phyloP scores from a whole-genome alignment of 2,113 vertebrate genomes.

The Astatoreochromis straeleni region DNA sequence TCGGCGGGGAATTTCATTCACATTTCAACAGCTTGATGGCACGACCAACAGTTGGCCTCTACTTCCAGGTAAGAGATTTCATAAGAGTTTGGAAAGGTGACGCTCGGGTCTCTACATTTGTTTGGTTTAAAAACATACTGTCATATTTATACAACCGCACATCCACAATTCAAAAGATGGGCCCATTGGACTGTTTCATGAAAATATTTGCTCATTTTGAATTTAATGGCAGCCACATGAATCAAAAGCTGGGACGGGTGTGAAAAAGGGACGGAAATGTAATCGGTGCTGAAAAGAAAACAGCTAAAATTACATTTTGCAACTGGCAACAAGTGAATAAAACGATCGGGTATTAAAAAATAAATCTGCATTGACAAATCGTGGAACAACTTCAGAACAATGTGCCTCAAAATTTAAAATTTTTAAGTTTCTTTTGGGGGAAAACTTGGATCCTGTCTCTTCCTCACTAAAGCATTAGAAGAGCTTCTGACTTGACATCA shows the following conservation, averaged over 20 bases:
- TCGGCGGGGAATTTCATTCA: conserved; percentile 84
- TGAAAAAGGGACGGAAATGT: neutral
- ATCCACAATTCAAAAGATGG: neutral
- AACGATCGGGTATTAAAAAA: neutral
- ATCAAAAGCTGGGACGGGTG: neutral
- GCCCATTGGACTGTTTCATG: neutral
- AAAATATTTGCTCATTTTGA: neutral
- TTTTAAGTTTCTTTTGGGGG: neutral
- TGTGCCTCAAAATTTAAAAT: neutral
- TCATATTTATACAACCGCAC: neutral
- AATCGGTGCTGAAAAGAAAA: neutral
- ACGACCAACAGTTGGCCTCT: conserved; percentile 81
- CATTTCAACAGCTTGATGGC: conserved; percentile 92
- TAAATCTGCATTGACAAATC: neutral
- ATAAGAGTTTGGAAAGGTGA: neutral
- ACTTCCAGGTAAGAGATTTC: conserved; percentile 84
- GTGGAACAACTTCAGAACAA: neutral
- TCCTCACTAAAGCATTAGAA: neutral
- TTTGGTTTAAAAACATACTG: neutral
- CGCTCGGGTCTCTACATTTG: neutral
- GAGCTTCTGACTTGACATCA: neutral
- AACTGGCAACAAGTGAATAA: neutral
- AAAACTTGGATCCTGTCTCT: neutral
- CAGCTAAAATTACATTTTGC: neutral
- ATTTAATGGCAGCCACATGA: neutral